Base-by-base conservation (phyloP, 2,113 vertebrate genomes). In the Austrofundulus limnaeus region DNA sequence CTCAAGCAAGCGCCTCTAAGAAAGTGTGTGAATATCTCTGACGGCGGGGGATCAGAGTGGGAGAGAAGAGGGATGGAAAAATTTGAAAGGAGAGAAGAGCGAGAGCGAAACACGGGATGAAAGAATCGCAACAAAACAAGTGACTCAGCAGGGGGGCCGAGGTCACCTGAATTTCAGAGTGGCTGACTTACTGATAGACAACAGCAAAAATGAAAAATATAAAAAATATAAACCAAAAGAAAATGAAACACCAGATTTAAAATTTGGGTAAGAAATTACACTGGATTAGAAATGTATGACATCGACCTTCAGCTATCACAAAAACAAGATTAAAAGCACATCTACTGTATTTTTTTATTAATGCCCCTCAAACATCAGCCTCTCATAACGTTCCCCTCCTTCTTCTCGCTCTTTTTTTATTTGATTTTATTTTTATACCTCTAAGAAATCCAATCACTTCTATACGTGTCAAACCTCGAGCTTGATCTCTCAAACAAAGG, bases 401-500 rank as follows among this genome's bases (percentile, higher is more conserved):
- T 41, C 45, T 11, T 28, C 7, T 28, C 11, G 19, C 11, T 19
- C 6, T 67, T 62, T 45, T 80, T 60, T 38, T 1, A 42, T 51
- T 49, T 48, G 16, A 57, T 67, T 67, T 61, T 45, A 43, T 56
- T 75, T 56, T 66, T 60, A 75, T 76, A 81, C 66, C 72, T 84
- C 81, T 70, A 77, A 83, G 75, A 87, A 88, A 90, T 89, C 87
- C 83, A 87, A 91, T 89, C 85, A 87, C 81, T 85, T 86, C 85
- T 81, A 84, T 88, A 85, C 50, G 79, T 88, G 90, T 89, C 91
- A 87, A 87, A 89, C 83, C 82, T 72, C 58, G 23, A 84, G 81
- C 83, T 87, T 85, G 84, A 90, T 88, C 84, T 87, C 83, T 88
- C 86, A 90, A 88, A 90, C 90, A 91, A 91, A 91, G 85, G 83